phyloP scores from a whole-genome alignment of 2,113 vertebrate species.

The Ascaphus truei region DNA sequence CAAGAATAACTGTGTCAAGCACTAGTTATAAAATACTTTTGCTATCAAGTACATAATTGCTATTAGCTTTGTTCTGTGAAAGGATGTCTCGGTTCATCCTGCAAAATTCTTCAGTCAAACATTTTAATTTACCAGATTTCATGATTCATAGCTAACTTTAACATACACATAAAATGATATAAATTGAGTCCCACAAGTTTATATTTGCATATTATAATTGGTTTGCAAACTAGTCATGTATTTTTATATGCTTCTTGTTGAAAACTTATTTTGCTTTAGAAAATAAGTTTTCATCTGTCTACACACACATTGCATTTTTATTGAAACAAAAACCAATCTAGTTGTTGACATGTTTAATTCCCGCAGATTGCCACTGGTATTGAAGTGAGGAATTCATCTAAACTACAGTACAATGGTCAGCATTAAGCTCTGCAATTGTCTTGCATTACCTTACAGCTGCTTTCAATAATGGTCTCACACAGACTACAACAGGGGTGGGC shows the following conservation, averaged over 20 bases:
- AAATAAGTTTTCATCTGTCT: not conserved
- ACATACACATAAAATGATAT: constrained; percentile 35
- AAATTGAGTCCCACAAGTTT: constrained; percentile 1
- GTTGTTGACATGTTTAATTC: constrained; percentile 15
- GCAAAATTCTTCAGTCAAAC: constrained; percentile 14
- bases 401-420: too few species aligned
- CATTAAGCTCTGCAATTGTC: too few species aligned
- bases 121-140: constrained; percentile 42
- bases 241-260: not conserved
- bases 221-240: constrained; percentile 4
- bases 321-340: constrained; percentile 7
- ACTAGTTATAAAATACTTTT: too few species aligned
- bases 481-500: too few species aligned
- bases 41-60: constrained; percentile 45
- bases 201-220: constrained; percentile 41
- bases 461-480: too few species aligned
- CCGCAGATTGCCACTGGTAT: constrained; percentile 11
- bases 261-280: not conserved
- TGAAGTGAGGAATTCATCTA: too few species aligned
- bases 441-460: too few species aligned
- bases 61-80: not conserved
- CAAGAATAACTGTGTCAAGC: too few species aligned
- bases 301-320: not conserved
- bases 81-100: not conserved
- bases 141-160: constrained; percentile 34